Evolutionary conservation across 2,113 vertebrate genomes (phyloP), one percentile per base, ranked within the genome.

Genomic region (Ifrita kowaldi): DNA sequence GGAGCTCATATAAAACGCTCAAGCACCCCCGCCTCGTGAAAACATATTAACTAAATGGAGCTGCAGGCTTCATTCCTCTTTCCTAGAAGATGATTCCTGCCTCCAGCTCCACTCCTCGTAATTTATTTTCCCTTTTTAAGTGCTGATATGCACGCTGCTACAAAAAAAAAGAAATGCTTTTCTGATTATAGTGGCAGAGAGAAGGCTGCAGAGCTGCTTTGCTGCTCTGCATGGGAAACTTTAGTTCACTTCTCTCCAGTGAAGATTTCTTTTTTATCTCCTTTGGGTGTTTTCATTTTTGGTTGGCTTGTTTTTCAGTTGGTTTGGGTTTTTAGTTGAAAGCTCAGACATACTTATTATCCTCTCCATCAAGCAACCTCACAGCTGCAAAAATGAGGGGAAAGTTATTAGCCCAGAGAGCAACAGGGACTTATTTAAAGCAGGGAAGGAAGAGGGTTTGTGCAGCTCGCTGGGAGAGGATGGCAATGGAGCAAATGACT

Each of bases 101-200:
- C 88, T 95, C 83, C 88, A 94, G 82, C 84, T 94, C 86, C 69
- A 75, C 88, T 96, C 73, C 83, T 90, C 24, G 26, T 96, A 89
- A 94, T 97, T 95, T 94, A 94, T 96, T 96, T 97, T 84, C 90
- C 70, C 39, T 88, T 95, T 96, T 93, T 82, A 89, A 96, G 94
- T 85, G 80, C 91, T 42, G 97, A 96, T 97, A 97, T 84, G 30
- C 77, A 84, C 75, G 67, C 69, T 73, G 88, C 37, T 63, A 86
- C 30, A 20, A 74, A 90, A 62, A 65, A 73, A 92, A 87, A 76
- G 30, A 92, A 95, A 96, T 89, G 95, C 82, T 63, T 97, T 96
- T 87, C 89, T 92, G 94, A 87, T 93, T 84, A 65, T 50, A 13
- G 88, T 74, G 62, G 91, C 89, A 74, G 87, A 32, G 69, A 90